These are phyloP conservation scores for Cyclina sinensis DNA, from an alignment of 1,140 invertebrate genomes.

Conservation along the genomic window DNA sequence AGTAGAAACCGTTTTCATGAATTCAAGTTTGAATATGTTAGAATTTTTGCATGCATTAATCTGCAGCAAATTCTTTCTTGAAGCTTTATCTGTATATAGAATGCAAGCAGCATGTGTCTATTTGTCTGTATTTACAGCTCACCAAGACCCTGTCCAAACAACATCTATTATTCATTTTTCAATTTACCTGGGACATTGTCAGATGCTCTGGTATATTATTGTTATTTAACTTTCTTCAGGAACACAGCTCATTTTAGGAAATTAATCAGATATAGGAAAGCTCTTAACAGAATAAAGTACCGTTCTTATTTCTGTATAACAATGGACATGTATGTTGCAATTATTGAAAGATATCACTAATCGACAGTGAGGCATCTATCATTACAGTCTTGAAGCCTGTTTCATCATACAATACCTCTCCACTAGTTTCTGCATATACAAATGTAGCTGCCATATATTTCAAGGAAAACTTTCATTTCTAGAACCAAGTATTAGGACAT, in stretches of 20 bases:
- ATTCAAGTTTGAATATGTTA: no score
- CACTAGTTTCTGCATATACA: no score
- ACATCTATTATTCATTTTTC: slow-evolving; percentile 30
- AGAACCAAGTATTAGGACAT: background rate
- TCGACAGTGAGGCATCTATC: no score
- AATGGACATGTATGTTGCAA: no score
- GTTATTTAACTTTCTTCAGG: background rate
- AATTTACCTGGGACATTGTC: slow-evolving; percentile 1
- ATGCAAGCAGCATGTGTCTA: background rate
- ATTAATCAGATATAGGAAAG: background rate
- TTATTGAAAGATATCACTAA: no score
- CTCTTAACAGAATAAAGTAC: background rate
- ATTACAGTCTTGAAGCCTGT: no score
- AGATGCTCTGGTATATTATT: background rate
- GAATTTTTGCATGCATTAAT: no score
- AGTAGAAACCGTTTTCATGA: no score
- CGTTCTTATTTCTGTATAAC: no score
- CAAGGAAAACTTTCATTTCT: background rate
- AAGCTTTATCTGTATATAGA: background rate
- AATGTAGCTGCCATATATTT: background rate
- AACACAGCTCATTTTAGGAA: slow-evolving; percentile 4
- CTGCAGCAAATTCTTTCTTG: no score
- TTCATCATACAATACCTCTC: no score
- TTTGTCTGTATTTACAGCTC: slow-evolving; percentile 6
- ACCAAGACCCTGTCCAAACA: background rate